A percentile compares a stretch with the other conserved stretches of the same genome.
Conservation (phyloP, 2,797 vertebrate species). For the Macropus fuliginosus region DNA sequence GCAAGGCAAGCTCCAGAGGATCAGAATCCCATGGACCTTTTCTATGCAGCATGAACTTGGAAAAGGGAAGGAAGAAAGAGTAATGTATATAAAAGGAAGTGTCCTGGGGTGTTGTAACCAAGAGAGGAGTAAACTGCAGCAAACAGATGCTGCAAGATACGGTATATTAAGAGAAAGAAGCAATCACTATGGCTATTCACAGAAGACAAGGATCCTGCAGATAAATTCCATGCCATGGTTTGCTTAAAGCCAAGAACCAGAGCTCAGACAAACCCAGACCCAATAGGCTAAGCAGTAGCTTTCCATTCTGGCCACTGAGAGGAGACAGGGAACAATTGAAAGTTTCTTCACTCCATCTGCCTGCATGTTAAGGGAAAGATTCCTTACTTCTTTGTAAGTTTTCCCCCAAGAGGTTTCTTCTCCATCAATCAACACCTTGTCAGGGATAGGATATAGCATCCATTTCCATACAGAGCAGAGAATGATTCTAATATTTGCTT, state of each 20-base stretch:
- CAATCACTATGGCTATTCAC: not conserved
- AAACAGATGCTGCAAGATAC: not conserved
- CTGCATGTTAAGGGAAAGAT: not conserved
- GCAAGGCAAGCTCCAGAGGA: not conserved
- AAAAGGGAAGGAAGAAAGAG: not conserved
- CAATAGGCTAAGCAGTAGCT: not conserved
- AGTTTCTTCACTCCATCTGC: not conserved
- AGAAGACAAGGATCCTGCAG: not conserved
- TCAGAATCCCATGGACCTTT: not conserved
- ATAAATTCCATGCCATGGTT: not conserved
- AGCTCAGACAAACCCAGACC: not conserved
- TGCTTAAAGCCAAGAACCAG: not conserved
- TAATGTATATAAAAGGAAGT: not conserved
- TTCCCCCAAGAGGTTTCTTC: conserved; percentile 1
- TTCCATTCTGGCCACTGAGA: not conserved
- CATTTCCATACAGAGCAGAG: not conserved
- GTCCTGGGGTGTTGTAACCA: not conserved
- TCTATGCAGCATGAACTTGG: not conserved
- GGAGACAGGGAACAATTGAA: not conserved
- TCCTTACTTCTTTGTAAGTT: not conserved
- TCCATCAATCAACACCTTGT: not conserved
- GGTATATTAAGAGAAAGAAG: not conserved
- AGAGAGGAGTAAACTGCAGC: not conserved
- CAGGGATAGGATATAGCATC: not conserved
- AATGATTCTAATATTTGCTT: not conserved